These are phyloP conservation scores for Scaptomyza caliginosa DNA, from an alignment of 2,888 invertebrate species.

Conservation along the genomic window DNA sequence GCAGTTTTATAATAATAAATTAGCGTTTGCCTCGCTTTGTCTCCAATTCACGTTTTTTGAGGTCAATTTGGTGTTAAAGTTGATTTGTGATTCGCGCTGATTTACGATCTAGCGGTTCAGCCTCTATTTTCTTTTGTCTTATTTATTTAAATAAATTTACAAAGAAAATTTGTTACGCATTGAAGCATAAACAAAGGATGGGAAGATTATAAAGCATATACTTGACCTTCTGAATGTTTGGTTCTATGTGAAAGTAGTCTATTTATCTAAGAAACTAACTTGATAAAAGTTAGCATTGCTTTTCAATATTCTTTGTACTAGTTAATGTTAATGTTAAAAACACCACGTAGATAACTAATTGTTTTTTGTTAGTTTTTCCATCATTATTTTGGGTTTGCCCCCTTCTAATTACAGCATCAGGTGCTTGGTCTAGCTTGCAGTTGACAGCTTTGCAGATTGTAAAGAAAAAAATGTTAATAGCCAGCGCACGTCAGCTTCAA, in stretches of 20 bases:
- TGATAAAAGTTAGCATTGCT: too few relatives aligned
- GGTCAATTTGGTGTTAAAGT: constrained; percentile 55
- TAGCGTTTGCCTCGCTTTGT: constrained; percentile 52
- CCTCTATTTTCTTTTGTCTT: neutral
- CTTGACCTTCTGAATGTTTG: neutral
- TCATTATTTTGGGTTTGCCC: constrained; percentile 16
- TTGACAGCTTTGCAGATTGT: constrained; percentile 31
- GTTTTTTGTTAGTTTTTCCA: neutral
- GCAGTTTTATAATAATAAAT: constrained; percentile 54
- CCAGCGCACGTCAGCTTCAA: constrained; percentile 51
- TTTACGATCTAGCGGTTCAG: constrained; percentile 54
- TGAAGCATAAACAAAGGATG: neutral
- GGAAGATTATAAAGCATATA: neutral
- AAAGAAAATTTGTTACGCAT: neutral
- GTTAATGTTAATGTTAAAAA: too few relatives aligned
- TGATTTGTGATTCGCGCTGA: constrained; percentile 39
- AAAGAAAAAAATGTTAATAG: constrained; percentile 47
- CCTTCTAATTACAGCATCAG: constrained; percentile 62
- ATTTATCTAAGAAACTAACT: neutral
- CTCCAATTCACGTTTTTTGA: constrained; percentile 38
- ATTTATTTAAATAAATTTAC: neutral
- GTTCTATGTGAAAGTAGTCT: neutral
- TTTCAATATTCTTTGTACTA: too few relatives aligned
- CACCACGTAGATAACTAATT: neutral
- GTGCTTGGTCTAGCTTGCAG: constrained; percentile 37